phyloP scores from a whole-genome alignment of 53 echinoderm and acorn worm genomes.

The Antedon mediterranea region DNA sequence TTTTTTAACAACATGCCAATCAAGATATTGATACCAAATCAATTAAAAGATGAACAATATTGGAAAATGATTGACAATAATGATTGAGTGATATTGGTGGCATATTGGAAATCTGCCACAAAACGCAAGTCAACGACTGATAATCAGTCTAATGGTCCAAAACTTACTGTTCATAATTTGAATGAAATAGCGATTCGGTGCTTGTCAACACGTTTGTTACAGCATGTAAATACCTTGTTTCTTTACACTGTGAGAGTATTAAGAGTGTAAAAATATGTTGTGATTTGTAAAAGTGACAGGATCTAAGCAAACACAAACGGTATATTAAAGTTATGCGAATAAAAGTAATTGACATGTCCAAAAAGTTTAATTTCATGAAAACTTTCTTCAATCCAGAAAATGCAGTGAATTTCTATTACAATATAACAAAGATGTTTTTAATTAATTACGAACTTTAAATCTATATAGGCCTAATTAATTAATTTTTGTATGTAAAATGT shows the following conservation, averaged over 20 bases:
- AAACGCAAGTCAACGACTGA: not conserved
- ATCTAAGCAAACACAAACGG: not conserved
- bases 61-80: not conserved
- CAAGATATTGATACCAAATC: not conserved
- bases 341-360: too few relatives aligned
- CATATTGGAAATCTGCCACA: not conserved
- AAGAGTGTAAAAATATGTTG: not conserved
- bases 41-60: not conserved
- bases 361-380: too few relatives aligned
- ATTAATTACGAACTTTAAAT: too few relatives aligned
- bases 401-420: too few relatives aligned
- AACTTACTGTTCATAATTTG: not conserved
- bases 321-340: too few relatives aligned
- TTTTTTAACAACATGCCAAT: not conserved
- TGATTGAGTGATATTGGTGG: not conserved
- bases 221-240: too few relatives aligned
- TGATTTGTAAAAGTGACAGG: not conserved
- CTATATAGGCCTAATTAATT: too few relatives aligned
- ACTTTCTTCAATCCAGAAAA: too few relatives aligned
- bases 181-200: not conserved
- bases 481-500: too few relatives aligned
- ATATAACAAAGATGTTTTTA: too few relatives aligned
- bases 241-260: not conserved
- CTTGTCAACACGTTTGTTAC: not conserved
- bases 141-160: not conserved